These are phyloP conservation scores for Rhabditoides inermis DNA, from an alignment of 2,888 invertebrate genomes.

Conservation along the genomic window DNA sequence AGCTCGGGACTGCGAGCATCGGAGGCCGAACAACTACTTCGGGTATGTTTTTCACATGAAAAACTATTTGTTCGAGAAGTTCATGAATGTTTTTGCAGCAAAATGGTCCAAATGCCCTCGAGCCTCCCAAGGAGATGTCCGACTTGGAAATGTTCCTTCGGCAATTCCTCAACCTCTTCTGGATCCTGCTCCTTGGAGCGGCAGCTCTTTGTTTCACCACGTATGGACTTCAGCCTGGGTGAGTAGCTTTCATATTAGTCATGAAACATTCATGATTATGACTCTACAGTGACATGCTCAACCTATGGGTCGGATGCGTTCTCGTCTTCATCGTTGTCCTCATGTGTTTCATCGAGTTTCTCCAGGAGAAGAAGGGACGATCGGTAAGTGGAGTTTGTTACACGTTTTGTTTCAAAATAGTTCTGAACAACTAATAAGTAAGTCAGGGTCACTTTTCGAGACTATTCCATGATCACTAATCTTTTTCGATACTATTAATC, in stretches of 20 bases:
- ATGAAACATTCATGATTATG: too few species aligned
- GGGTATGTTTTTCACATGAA: not conserved
- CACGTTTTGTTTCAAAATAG: not conserved
- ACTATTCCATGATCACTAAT: too few species aligned
- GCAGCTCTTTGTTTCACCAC: slow-evolving; percentile 31
- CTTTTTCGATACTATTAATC: too few species aligned
- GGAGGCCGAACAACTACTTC: slow-evolving; percentile 6
- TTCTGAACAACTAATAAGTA: too few species aligned
- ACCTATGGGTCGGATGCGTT: slow-evolving; percentile 38
- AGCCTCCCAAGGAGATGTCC: slow-evolving; percentile 25
- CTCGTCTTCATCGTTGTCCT: slow-evolving; percentile 36
- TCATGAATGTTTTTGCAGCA: slow-evolving; percentile 11
- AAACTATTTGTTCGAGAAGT: not conserved
- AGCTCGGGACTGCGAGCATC: slow-evolving; percentile 3
- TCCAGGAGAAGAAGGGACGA: slow-evolving; percentile 35
- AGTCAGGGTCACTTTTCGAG: too few species aligned
- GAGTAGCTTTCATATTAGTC: not conserved
- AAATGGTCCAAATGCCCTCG: slow-evolving; percentile 23
- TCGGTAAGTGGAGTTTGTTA: slow-evolving; percentile 5
- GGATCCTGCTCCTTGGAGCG: slow-evolving; percentile 22
- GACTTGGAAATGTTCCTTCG: slow-evolving; percentile 21
- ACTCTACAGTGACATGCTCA: slow-evolving; percentile 23
- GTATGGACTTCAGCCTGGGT: slow-evolving; percentile 27
- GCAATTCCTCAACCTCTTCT: slow-evolving; percentile 27
- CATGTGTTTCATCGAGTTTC: slow-evolving; percentile 39